These are phyloP conservation scores for Pristiophorus japonicus DNA, from an alignment of 2,113 vertebrate genomes.

Conservation along the genomic window DNA sequence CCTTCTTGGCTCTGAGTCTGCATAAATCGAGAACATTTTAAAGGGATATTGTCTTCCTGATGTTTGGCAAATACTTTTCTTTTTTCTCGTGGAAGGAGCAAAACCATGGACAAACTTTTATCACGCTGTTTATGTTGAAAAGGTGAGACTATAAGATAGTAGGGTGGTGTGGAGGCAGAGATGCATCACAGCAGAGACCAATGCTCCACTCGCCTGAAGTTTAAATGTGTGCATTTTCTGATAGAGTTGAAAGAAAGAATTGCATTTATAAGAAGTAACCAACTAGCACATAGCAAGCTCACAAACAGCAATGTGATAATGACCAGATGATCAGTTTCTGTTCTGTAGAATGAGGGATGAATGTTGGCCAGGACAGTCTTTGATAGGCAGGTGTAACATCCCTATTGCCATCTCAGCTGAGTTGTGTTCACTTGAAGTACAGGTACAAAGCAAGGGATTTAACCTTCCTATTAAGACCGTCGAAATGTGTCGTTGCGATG, in stretches of 20 bases:
- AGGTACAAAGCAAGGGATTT: background rate
- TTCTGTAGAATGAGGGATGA: too few relatives aligned
- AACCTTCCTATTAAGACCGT: background rate
- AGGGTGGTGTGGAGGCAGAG: background rate
- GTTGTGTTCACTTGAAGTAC: background rate
- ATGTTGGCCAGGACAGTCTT: too few relatives aligned
- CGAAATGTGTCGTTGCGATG: background rate
- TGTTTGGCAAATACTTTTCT: background rate
- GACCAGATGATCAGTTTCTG: too few relatives aligned
- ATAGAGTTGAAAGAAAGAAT: too few relatives aligned
- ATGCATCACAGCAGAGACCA: background rate
- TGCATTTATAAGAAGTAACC: too few relatives aligned
- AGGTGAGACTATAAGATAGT: background rate
- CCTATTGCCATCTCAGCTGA: background rate
- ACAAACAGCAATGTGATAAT: too few relatives aligned
- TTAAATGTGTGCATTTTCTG: background rate
- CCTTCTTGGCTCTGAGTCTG: background rate
- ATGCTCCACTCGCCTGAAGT: background rate
- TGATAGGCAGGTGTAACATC: background rate
- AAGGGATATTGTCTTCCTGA: background rate
- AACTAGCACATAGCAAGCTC: too few relatives aligned
- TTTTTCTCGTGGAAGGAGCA: background rate
- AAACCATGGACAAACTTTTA: background rate
- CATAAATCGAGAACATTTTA: background rate
- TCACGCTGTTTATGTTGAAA: background rate